phyloP scores from a whole-genome alignment of 2,888 invertebrate genomes.

The Machimus rusticus region DNA sequence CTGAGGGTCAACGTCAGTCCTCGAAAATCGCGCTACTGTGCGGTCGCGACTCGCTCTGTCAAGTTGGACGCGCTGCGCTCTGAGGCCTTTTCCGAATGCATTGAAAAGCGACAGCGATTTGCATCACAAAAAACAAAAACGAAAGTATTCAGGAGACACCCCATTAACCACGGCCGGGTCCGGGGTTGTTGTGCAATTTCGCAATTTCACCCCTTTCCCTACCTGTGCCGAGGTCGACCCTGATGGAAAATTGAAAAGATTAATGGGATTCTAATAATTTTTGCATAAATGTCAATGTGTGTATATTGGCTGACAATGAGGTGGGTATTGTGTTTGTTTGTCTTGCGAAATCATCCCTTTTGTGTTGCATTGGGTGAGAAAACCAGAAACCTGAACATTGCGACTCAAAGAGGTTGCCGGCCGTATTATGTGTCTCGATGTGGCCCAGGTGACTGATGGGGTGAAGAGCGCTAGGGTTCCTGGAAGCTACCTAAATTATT shows the following conservation, averaged over 20 bases:
- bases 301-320: constrained; percentile 20
- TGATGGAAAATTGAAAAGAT: constrained; percentile 11
- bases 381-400: constrained; percentile 16
- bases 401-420: neutral
- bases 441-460: constrained; percentile 3
- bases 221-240: neutral
- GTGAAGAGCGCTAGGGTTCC: neutral
- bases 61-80: constrained; percentile 22
- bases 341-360: constrained; percentile 33
- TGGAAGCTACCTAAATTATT: constrained; percentile 15
- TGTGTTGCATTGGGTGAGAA: constrained; percentile 25
- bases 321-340: constrained; percentile 34
- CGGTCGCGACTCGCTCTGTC: neutral
- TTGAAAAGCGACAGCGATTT: constrained; percentile 9
- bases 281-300: constrained; percentile 42
- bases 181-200: constrained; percentile 6
- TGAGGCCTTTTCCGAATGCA: neutral
- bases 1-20: neutral
- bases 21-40: constrained; percentile 23
- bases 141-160: constrained; percentile 24
- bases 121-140: constrained; percentile 33
- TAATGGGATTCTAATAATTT: constrained; percentile 42
- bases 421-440: neutral
- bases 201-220: constrained; percentile 31
- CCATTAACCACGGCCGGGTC: constrained; percentile 9